These are phyloP conservation scores for Channa striata DNA, from an alignment of 2,797 vertebrate genomes.

Conservation along the genomic window DNA sequence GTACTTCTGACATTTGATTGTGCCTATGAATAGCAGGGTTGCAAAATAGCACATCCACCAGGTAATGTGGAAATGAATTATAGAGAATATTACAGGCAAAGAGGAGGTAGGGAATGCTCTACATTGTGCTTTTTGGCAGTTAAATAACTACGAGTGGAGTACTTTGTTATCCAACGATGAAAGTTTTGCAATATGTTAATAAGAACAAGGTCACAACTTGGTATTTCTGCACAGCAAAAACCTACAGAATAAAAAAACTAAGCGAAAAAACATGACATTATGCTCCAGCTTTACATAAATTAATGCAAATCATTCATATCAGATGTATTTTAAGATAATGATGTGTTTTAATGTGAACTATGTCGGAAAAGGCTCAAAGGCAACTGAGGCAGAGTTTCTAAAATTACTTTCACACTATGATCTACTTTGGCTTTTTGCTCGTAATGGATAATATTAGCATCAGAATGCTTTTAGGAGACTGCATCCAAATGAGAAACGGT, in stretches of 20 bases:
- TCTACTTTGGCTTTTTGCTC: conserved; percentile 37
- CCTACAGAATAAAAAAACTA: conserved; percentile 17
- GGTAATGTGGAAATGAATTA: conserved; percentile 28
- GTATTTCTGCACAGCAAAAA: conserved; percentile 21
- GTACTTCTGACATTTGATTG: conserved; percentile 50
- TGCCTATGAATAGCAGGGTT: conserved; percentile 32
- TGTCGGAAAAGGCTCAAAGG: conserved; percentile 54
- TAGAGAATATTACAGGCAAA: conserved; percentile 19
- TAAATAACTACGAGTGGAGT: background rate
- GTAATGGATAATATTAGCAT: conserved; percentile 50
- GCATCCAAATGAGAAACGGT: conserved; percentile 39
- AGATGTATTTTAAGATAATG: conserved; percentile 48
- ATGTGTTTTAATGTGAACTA: conserved; percentile 53
- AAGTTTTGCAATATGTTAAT: conserved; percentile 10
- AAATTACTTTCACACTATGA: conserved; percentile 45
- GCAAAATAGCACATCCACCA: conserved; percentile 29
- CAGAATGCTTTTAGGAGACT: conserved; percentile 16
- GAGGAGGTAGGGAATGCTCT: background rate
- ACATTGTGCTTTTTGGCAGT: conserved; percentile 11
- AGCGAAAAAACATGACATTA: conserved; percentile 17
- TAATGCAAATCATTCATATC: conserved; percentile 1
- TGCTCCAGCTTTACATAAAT: conserved; percentile 35
- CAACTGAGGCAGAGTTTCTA: conserved; percentile 35
- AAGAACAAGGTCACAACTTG: conserved; percentile 1
- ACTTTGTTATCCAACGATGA: background rate